Base-by-base conservation (phyloP, 2,888 invertebrate genomes). In the Conchocele bisecta region DNA sequence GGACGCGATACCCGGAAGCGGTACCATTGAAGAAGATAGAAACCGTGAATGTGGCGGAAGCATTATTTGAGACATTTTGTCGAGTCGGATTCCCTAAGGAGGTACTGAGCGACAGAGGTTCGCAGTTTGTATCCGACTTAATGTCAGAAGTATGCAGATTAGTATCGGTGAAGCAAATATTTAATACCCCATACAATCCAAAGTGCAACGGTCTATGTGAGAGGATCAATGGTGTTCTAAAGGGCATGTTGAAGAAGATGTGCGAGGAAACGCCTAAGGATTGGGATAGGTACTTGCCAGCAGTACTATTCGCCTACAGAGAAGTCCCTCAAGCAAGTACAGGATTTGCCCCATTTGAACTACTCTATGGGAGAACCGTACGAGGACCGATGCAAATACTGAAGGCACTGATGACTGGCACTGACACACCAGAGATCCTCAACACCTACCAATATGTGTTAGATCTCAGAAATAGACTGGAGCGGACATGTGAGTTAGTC, bases 221-320 rank as follows among this genome's bases (percentile, higher is more conserved):
- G 58, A 57, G 60, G 22, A 48, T 82, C 31, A 82, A 83, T 54
- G 66, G 73, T 0, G 71, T 68, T 0, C 41, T 84, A 9, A 79
- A 81, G 17, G 9, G 37, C 0, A 82, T 83, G 79, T 33, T 83
- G 13, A 28, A 57, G 11, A 72, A 57, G 41, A 60, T 79, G 67
- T 50, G 66, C 39, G 42, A 24, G 2, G 69, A 81, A 35, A 9
- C 35, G 17, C 75, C 72, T 5, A 67, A 66, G 15, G 60, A 81
- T 22, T 81, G 82, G 81, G 81, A 84, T 48, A 51, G 68, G 35
- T 79, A 71, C 44, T 24, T 79, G 15, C 22, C 69, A 29, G 41
- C 70, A 5, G 35, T 71, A 2, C 41, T 81, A 17, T 82, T 82
- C 60, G 76, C 74, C 4, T 79, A 79, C n/a, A 39, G 79, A 24